Base-by-base conservation (phyloP, 2,888 invertebrate species). In the Tridacna crocea region DNA sequence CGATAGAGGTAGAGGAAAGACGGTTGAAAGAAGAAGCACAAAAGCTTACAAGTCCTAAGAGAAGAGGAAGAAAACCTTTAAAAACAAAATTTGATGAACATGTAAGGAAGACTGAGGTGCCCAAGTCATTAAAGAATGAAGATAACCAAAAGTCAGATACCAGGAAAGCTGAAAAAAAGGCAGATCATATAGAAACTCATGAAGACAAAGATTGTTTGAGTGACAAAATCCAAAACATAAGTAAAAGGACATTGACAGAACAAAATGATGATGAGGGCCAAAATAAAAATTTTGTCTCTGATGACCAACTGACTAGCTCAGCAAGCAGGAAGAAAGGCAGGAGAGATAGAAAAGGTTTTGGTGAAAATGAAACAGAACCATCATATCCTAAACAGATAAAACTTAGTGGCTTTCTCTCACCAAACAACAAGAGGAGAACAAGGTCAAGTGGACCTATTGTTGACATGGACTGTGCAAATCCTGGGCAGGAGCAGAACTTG, bases 1-100 rank as follows among this genome's bases (percentile, higher is more conserved):
- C 87, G 12, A 77, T 85, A 22, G 86, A 88, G 65, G 85, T 82
- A 6, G 89, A 89, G 55, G 84, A 88, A 58, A 82, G 81, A 75
- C 80, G 86, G 74, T 58, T 82, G 51, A 80, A 85, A 65, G 80
- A 80, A 65, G 85, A 83, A 47, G 72, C 66, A 51, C 51, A 46
- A 13, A 63, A 51, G 10, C 10, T 47, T 13, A 17, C 36, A n/a
- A 61, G 17, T 36, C 47, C 51, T 0, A 86, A 81, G 27, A 75
- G 75, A 47, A 75, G 70, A 73, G 22, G 70, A 19, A 48, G 46
- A 51, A 70, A 51, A 24, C 15, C 51, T 72, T 60, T 22, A 22
- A 72, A 26, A 61, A 58, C n/a, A 63, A 66, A 60, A 73, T 24
- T 46, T 22, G 51, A 70, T 22, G 51, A 70, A 17, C 17, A 36